phyloP scores from a whole-genome alignment of 2,888 invertebrate species.

The Xestia xanthographa region DNA sequence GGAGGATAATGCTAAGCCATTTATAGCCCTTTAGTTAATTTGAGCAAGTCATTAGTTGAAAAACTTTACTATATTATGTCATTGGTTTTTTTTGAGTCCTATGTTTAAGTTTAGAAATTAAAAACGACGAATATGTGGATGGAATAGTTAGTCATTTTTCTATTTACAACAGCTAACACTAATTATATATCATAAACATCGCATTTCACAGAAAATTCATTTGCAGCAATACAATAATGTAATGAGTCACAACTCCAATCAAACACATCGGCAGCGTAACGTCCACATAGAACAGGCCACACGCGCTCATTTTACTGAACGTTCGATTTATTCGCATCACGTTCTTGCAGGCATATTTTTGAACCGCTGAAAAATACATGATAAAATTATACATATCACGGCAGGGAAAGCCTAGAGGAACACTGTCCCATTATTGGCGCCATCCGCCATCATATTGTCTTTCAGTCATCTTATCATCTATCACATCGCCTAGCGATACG shows the following conservation, averaged over 20 bases:
- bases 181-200: background rate
- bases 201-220: slow-evolving; percentile 5
- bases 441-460: no score
- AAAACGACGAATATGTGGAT: background rate
- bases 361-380: background rate
- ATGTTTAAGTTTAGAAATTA: background rate
- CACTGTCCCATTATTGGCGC: no score
- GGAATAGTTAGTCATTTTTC: background rate
- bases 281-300: slow-evolving; percentile 3
- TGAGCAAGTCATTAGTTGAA: no score
- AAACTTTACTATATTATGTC: no score
- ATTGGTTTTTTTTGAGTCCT: no score
- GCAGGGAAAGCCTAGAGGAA: no score
- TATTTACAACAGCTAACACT: background rate
- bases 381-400: no score
- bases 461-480: no score
- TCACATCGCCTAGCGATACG: no score
- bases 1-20: no score
- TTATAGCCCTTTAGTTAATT: no score
- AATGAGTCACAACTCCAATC: background rate
- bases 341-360: slow-evolving; percentile 5
- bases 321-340: background rate
- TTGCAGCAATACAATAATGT: slow-evolving; percentile 8
- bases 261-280: slow-evolving; percentile 5
- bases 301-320: no score